Percentiles rank a stretch among this genome's conserved stretches.
phyloP scores from a whole-genome alignment of 2,797 vertebrate species.

The Crocodylus rhombifer region DNA sequence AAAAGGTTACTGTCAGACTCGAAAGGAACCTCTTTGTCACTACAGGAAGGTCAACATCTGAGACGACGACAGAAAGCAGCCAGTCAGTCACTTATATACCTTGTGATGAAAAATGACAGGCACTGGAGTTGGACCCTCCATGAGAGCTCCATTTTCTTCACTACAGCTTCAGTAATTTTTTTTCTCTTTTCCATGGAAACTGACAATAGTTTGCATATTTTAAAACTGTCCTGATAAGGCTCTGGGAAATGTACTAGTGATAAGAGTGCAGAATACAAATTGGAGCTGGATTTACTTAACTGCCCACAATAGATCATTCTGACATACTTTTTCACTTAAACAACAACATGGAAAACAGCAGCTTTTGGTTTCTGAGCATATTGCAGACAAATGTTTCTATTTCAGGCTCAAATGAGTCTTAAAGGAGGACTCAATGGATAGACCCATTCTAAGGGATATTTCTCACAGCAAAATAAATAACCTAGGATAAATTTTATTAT shows the following conservation, averaged over 20 bases:
- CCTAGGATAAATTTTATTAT: background rate
- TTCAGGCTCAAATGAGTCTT: background rate
- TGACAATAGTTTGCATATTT: constrained; percentile 66
- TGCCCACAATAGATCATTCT: constrained; percentile 58
- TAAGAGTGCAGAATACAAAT: constrained; percentile 68
- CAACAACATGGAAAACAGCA: background rate
- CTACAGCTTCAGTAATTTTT: constrained; percentile 50
- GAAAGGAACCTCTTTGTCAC: constrained; percentile 21
- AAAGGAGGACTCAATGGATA: background rate
- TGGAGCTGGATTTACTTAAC: constrained; percentile 47
- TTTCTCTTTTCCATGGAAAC: constrained; percentile 31
- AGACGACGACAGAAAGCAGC: constrained; percentile 35
- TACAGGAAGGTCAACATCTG: constrained; percentile 61
- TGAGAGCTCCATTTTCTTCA: background rate
- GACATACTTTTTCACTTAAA: constrained; percentile 10
- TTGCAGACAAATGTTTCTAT: constrained; percentile 25
- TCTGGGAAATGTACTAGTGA: constrained; percentile 43
- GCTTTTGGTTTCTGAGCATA: background rate
- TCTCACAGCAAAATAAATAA: background rate
- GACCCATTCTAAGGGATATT: background rate
- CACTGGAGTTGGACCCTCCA: constrained; percentile 17
- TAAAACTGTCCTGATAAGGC: constrained; percentile 57
- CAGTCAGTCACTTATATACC: constrained; percentile 24
- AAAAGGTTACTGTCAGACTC: constrained; percentile 50
- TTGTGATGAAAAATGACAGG: constrained; percentile 35